These are phyloP conservation scores for Boulengeromyrus knoepffleri DNA, from an alignment of 2,113 vertebrate genomes.

Conservation along the genomic window DNA sequence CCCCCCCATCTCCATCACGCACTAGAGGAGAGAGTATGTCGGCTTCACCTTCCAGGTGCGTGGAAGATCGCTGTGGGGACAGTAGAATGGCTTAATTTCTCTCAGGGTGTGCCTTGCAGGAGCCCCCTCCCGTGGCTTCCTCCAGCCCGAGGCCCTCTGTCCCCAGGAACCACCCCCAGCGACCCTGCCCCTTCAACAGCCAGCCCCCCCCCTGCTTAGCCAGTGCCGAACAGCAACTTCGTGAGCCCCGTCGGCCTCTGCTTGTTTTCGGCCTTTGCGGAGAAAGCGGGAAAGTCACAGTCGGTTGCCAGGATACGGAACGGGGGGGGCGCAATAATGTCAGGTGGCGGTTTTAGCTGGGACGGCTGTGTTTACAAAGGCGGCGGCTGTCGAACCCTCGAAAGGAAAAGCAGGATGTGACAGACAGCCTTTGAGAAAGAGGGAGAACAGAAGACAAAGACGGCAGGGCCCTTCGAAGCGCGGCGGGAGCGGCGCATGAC, in stretches of 20 bases:
- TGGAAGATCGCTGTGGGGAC: background rate
- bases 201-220: no score
- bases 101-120: background rate
- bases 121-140: background rate
- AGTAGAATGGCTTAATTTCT: background rate
- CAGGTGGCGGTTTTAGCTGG: background rate
- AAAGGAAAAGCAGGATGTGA: background rate
- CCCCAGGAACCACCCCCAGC: background rate
- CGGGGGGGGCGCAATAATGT: background rate
- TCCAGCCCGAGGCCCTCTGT: slow-evolving; percentile 23
- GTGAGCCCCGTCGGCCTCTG: background rate
- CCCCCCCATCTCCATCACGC: background rate
- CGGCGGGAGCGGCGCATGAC: background rate
- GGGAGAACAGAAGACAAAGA: background rate
- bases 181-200: background rate
- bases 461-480: background rate
- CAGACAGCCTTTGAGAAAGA: background rate
- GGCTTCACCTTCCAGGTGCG: background rate
- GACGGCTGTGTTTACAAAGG: background rate
- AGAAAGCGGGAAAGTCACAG: background rate
- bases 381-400: background rate
- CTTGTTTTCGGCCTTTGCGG: background rate
- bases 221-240: background rate
- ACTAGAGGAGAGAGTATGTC: background rate
- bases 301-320: background rate